Base-by-base conservation (phyloP, 2,797 vertebrate genomes). In the Sebastes cheni region DNA sequence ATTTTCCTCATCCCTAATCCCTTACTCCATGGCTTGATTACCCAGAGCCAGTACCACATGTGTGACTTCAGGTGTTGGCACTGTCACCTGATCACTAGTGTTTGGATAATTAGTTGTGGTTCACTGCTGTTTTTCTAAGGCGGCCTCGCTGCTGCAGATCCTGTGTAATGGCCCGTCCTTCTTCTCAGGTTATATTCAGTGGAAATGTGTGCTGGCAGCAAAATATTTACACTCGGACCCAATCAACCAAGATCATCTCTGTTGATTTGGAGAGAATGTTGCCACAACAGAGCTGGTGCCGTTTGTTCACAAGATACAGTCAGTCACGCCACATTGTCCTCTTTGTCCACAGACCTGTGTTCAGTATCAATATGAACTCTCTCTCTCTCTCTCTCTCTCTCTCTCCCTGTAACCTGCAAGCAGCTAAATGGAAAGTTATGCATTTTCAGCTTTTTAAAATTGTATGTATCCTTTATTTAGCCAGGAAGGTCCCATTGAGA, bases 241-340 rank as follows among this genome's bases (percentile, higher is more conserved):
- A 89, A 93, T 95, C 93, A 67, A 70, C 81, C 75, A 68, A 92
- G 89, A 92, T 89, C 89, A 94, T 95, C 91, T 93, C 74, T 91
- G 89, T 89, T 94, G 93, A 92, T 92, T 90, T 85, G 87, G 74
- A n/a, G 56, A 67, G 30, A 32, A 67, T 96, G 95, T 96, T 96
- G 94, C 80, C 93, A 95, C 90, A 96, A 96, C 94, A 96, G 74
- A 80, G 71, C 82, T 52, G 54, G 75, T 46, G 84, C 83, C 80
- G 22, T 83, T 29, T 62, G 77, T 91, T 93, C 90, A 92, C 90
- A 91, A 88, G 92, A 89, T 83, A 75, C 59, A 87, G 89, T 90
- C 86, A 77, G 90, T 93, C 93, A 95, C 79, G 73, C 87, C 81
- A 81, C 20, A 29, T 85, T 92, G 92, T 94, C 77, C 70, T 85